These are phyloP conservation scores for Lasiurus cinereus DNA, from an alignment of 2,113 vertebrate genomes.

Conservation along the genomic window DNA sequence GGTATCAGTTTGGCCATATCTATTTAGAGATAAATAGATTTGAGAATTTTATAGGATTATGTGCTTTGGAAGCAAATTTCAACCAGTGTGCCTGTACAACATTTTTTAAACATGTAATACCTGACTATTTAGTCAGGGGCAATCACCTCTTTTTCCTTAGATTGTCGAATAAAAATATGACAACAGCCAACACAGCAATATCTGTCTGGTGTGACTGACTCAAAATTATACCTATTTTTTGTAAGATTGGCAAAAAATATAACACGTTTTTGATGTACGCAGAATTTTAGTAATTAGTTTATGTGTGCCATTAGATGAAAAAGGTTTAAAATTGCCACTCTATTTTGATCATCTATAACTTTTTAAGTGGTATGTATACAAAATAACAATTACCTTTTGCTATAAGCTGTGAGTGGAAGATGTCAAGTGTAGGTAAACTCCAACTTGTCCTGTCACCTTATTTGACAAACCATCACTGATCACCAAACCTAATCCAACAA, in stretches of 20 bases:
- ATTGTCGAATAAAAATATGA: neutral
- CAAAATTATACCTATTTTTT: neutral
- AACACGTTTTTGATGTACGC: neutral
- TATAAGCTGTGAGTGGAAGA: neutral
- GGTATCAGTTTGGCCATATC: neutral
- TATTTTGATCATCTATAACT: neutral
- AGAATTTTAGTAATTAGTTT: neutral
- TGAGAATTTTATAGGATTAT: neutral
- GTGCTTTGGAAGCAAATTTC: neutral
- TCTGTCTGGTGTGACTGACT: neutral
- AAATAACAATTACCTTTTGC: conserved; percentile 18
- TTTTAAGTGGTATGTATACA: neutral
- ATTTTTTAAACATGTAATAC: neutral
- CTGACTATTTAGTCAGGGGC: too few relatives aligned
- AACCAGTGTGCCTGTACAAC: neutral
- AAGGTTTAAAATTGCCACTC: neutral
- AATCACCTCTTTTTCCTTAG: neutral
- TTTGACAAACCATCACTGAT: neutral
- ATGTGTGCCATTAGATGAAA: neutral
- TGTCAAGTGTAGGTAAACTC: neutral
- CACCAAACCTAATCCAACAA: neutral
- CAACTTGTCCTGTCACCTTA: neutral
- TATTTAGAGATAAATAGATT: neutral
- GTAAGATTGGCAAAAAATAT: neutral
- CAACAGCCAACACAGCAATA: neutral